Evolutionary conservation across 2,888 invertebrate genomes (phyloP).

Genomic region (Apodemia hepburni): DNA sequence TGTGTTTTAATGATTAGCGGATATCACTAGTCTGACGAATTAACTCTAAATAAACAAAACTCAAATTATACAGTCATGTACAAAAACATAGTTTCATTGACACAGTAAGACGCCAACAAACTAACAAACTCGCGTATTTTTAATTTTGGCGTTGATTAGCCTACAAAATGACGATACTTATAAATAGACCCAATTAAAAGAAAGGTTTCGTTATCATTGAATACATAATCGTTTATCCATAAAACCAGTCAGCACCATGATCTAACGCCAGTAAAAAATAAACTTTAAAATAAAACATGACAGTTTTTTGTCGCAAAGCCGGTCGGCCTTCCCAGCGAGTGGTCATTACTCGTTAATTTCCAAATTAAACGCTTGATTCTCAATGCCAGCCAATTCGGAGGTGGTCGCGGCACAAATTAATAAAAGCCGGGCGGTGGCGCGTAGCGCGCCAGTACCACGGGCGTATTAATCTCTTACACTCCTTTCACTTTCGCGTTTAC

Average conservation of each 20-base stretch:
- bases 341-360: constrained; percentile 72
- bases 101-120: no score
- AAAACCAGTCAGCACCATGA: background rate
- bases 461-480: constrained; percentile 63
- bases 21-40: no score
- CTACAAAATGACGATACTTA: no score
- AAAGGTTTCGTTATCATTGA: background rate
- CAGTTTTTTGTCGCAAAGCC: constrained; percentile 58
- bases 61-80: background rate
- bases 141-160: no score
- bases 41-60: no score
- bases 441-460: constrained; percentile 66
- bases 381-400: constrained; percentile 74
- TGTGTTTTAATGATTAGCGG: no score
- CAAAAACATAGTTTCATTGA: background rate
- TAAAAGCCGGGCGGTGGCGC: constrained; percentile 72
- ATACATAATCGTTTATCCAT: background rate
- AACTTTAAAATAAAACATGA: constrained; percentile 41
- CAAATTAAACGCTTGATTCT: constrained; percentile 75
- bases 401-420: constrained; percentile 63
- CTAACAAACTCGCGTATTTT: no score
- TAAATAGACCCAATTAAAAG: no score
- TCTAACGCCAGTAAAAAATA: constrained; percentile 29
- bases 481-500: constrained; percentile 75
- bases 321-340: constrained; percentile 69